phyloP scores from a whole-genome alignment of 1,140 invertebrate genomes.

The Oryzaephilus surinamensis region DNA sequence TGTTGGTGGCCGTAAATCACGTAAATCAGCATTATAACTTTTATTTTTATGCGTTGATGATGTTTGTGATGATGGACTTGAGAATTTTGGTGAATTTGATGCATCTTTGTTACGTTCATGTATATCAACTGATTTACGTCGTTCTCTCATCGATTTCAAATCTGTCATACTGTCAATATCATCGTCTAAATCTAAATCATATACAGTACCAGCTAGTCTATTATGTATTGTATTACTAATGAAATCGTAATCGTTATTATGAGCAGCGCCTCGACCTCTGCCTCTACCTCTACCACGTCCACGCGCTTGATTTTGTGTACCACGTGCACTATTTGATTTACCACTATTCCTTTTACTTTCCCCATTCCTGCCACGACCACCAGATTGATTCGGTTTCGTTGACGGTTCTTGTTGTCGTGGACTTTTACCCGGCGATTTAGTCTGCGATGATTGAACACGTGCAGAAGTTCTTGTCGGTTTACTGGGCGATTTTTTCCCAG shows the following conservation, averaged over 20 bases:
- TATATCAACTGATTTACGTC: constrained; percentile 63
- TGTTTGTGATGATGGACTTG: constrained; percentile 38
- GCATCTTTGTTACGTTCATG: constrained; percentile 45
- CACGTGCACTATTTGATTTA: constrained; percentile 42
- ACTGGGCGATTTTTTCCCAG: constrained; percentile 51
- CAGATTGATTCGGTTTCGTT: constrained; percentile 10
- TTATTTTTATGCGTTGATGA: too few species aligned
- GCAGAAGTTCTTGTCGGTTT: constrained; percentile 54
- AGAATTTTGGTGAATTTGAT: constrained; percentile 28
- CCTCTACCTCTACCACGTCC: constrained; percentile 62
- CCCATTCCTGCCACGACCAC: constrained; percentile 19
- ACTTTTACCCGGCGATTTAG: constrained; percentile 59
- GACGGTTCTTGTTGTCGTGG: constrained; percentile 40
- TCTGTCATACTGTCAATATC: constrained; percentile 70
- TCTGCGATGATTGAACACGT: constrained; percentile 45
- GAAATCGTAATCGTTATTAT: constrained; percentile 33
- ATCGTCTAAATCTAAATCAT: constrained; percentile 77
- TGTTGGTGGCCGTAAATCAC: constrained; percentile 32
- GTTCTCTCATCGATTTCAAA: constrained; percentile 66
- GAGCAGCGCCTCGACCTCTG: constrained; percentile 29
- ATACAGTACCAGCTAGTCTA: constrained; percentile 75
- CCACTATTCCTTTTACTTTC: constrained; percentile 24
- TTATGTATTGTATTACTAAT: constrained; percentile 51
- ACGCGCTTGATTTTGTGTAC: constrained; percentile 45
- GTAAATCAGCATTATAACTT: constrained; percentile 32